Evolutionary conservation across 1,140 invertebrate species (phyloP).

Genomic region (Drosophila equinoxialis): DNA sequence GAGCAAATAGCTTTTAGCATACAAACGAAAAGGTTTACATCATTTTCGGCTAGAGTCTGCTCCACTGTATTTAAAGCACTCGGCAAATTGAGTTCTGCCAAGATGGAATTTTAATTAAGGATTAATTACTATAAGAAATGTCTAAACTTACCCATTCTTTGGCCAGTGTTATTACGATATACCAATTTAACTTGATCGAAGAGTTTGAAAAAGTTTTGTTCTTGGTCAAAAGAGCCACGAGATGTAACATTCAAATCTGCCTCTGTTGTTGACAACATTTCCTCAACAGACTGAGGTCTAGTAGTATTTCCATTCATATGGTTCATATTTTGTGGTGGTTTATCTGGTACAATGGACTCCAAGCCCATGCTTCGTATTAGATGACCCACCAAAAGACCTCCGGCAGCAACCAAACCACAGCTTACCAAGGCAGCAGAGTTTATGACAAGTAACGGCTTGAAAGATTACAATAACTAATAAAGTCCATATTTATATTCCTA

Average conservation of each 20-base stretch:
- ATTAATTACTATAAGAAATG: not conserved
- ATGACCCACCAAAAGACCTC: slow-evolving; percentile 53
- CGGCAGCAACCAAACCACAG: slow-evolving; percentile 58
- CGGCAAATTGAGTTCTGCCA: slow-evolving; percentile 55
- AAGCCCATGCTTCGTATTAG: slow-evolving; percentile 61
- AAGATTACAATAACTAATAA: not conserved
- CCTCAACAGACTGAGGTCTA: slow-evolving; percentile 19
- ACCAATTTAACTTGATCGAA: slow-evolving; percentile 70
- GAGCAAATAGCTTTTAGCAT: slow-evolving; percentile 66
- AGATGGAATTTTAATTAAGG: not conserved
- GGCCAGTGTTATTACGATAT: slow-evolving; percentile 65
- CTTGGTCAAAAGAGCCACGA: slow-evolving; percentile 30
- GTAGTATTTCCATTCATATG: not conserved
- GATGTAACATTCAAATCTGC: not conserved
- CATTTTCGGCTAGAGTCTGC: slow-evolving; percentile 53
- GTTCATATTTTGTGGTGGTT: not conserved
- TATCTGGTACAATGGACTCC: slow-evolving; percentile 45
- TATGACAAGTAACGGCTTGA: slow-evolving; percentile 57
- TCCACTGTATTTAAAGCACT: slow-evolving; percentile 57
- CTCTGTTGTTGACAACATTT: slow-evolving; percentile 2
- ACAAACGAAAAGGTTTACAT: slow-evolving; percentile 61
- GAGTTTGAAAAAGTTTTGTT: slow-evolving; percentile 33
- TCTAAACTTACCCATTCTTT: slow-evolving; percentile 54
- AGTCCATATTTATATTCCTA: not conserved
- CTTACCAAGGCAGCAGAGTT: slow-evolving; percentile 67